Conservation (phyloP, 2,113 vertebrate species). For the Raja brachyura region DNA sequence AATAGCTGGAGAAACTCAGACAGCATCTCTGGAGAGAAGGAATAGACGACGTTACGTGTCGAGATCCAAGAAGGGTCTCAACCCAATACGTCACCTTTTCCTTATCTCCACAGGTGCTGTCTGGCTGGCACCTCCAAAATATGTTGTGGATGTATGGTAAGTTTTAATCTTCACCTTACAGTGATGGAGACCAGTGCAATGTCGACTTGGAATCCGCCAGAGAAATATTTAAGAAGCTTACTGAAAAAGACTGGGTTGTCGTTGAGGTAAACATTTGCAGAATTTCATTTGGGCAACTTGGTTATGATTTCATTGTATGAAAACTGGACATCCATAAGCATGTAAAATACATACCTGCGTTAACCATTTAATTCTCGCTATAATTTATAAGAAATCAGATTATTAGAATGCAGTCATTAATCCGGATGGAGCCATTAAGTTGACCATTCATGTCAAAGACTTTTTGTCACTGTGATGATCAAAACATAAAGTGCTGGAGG, state of each 20-base stretch:
- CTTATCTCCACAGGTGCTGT: too few species aligned
- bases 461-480: too few species aligned
- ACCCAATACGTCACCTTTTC: too few species aligned
- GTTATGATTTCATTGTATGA: background rate
- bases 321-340: background rate
- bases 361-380: background rate
- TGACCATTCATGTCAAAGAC: too few species aligned
- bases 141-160: background rate
- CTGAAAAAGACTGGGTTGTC: conserved; percentile 47
- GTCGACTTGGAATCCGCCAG: conserved; percentile 49
- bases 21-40: too few species aligned
- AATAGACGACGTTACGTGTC: too few species aligned
- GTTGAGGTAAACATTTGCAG: conserved; percentile 43
- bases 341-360: background rate
- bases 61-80: too few species aligned
- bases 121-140: too few species aligned
- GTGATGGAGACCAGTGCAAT: background rate
- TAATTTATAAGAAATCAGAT: background rate
- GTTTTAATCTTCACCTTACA: background rate
- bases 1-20: too few species aligned
- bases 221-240: conserved; percentile 46
- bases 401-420: background rate
- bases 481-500: too few species aligned
- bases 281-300: background rate
- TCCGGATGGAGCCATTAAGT: background rate